phyloP scores from a whole-genome alignment of 2,888 invertebrate genomes.

The Nineta flava region DNA sequence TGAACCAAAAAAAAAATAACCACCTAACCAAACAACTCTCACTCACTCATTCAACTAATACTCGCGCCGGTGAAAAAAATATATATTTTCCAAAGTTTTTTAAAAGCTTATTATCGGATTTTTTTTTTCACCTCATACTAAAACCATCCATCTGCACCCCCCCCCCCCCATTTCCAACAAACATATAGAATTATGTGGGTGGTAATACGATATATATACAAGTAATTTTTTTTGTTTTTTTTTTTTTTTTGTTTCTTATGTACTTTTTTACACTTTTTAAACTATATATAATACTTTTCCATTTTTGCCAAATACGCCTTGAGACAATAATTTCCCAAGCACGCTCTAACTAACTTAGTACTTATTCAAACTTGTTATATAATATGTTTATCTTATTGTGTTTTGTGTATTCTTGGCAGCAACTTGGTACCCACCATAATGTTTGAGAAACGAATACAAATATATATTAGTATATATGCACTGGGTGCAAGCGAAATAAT shows the following conservation, averaged over 20 bases:
- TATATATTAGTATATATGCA: no score
- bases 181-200: no score
- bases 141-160: no score
- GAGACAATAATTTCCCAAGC: slow-evolving; percentile 5
- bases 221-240: no score
- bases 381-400: neutral
- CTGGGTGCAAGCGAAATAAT: no score
- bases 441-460: neutral
- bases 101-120: slow-evolving; percentile 31
- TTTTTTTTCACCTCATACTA: slow-evolving; percentile 15
- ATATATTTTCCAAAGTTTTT: slow-evolving; percentile 23
- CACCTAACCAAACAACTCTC: no score
- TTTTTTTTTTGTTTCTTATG: no score
- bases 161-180: no score
- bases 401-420: neutral
- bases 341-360: neutral
- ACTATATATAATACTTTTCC: slow-evolving; percentile 26
- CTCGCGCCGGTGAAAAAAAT: neutral
- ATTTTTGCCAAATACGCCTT: slow-evolving; percentile 13
- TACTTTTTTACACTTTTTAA: slow-evolving; percentile 26
- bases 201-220: no score
- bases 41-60: slow-evolving; percentile 8
- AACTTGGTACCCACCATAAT: neutral
- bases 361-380: neutral
- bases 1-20: no score